phyloP scores from a whole-genome alignment of 2,888 invertebrate species.

The Malacosoma neustria region DNA sequence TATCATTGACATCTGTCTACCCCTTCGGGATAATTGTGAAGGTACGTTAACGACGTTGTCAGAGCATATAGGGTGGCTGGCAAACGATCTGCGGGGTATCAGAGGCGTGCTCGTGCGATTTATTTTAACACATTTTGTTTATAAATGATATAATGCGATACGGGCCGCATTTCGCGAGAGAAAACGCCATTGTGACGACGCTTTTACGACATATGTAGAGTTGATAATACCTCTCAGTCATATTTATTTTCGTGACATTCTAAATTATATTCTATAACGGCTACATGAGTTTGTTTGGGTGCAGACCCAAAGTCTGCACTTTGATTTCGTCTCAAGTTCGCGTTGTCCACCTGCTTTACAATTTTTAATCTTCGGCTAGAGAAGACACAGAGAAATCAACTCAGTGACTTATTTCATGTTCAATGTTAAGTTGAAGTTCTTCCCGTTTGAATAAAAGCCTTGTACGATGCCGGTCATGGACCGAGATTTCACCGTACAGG shows the following conservation, averaged over 20 bases:
- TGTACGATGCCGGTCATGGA: too few species aligned
- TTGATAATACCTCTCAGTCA: conserved; percentile 18
- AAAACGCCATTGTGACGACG: conserved; percentile 45
- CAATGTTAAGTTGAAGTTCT: too few species aligned
- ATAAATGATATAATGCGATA: conserved; percentile 75
- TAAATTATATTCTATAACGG: too few species aligned
- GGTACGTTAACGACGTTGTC: not conserved
- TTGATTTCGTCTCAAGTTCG: too few species aligned
- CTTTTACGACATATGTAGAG: conserved; percentile 37
- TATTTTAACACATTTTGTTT: conserved; percentile 75
- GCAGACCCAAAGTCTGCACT: too few species aligned
- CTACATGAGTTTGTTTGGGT: too few species aligned
- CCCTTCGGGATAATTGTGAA: not conserved
- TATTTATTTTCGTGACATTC: not conserved
- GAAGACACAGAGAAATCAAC: too few species aligned
- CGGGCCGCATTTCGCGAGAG: conserved; percentile 50
- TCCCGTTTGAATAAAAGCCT: too few species aligned
- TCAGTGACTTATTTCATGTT: too few species aligned
- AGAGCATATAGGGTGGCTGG: not conserved
- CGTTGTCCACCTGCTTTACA: too few species aligned
- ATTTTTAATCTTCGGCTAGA: too few species aligned
- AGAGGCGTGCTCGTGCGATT: conserved; percentile 62
- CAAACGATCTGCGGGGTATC: conserved; percentile 28
- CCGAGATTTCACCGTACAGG: too few species aligned
- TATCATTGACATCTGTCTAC: not conserved